These are phyloP conservation scores for Anguilla megastoma DNA, from an alignment of 2,797 vertebrate species.

Conservation along the genomic window DNA sequence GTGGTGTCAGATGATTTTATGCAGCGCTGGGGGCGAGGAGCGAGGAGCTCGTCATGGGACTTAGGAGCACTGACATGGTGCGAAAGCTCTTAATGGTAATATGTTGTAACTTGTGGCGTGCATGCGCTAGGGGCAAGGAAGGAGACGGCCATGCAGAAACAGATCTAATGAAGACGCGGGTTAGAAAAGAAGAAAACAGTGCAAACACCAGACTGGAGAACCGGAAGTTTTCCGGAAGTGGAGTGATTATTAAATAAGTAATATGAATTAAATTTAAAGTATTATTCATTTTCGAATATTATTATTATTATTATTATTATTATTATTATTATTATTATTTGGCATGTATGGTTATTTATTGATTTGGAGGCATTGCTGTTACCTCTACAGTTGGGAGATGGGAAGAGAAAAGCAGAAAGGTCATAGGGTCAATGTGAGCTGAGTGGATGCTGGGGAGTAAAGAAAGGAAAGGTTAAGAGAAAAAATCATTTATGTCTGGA, in stretches of 20 bases:
- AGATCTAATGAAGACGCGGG: slow-evolving; percentile 22
- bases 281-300: too few species aligned
- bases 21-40: not conserved
- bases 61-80: not conserved
- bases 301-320: too few species aligned
- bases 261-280: too few species aligned
- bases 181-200: slow-evolving; percentile 17
- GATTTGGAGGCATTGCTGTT: not conserved
- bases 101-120: slow-evolving; percentile 59
- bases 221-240: too few species aligned
- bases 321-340: too few species aligned
- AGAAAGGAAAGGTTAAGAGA: not conserved
- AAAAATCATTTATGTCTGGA: not conserved
- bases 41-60: not conserved
- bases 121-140: slow-evolving; percentile 51
- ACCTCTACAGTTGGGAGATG: too few species aligned
- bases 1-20: slow-evolving; percentile 61
- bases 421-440: not conserved
- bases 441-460: slow-evolving; percentile 40
- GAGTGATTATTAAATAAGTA: too few species aligned
- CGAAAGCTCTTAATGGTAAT: slow-evolving; percentile 73
- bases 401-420: not conserved
- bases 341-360: not conserved
- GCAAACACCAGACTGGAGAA: not conserved
- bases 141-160: slow-evolving; percentile 36